These are phyloP conservation scores for Carcharodon carcharias DNA, from an alignment of 2,797 vertebrate genomes.

Conservation along the genomic window DNA sequence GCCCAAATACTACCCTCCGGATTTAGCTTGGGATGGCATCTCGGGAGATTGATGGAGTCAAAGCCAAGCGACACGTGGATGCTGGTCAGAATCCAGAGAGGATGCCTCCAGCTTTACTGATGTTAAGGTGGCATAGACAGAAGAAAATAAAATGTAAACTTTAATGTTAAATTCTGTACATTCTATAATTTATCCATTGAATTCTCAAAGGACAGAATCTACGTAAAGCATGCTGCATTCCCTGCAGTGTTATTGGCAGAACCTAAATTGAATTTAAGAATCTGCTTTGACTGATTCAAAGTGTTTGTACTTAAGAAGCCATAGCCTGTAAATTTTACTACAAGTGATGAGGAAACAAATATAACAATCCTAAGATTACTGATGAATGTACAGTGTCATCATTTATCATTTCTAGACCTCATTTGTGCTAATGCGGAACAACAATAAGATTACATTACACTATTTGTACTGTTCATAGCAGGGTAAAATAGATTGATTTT, in stretches of 20 bases:
- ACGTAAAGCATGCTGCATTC: background rate
- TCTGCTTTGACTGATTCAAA: constrained; percentile 62
- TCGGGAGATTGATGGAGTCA: background rate
- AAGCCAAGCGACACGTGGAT: background rate
- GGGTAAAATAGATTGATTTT: constrained; percentile 91
- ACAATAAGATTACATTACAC: constrained; percentile 74
- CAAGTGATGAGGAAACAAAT: constrained; percentile 19
- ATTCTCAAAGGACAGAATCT: background rate
- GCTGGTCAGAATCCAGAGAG: background rate
- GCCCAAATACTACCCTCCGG: background rate
- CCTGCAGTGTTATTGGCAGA: background rate
- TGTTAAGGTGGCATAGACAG: background rate
- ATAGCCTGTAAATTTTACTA: constrained; percentile 46
- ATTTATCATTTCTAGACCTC: constrained; percentile 90
- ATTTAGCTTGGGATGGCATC: background rate
- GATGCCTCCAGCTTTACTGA: background rate
- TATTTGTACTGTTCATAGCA: constrained; percentile 86
- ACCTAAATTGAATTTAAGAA: constrained; percentile 35
- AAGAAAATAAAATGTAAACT: background rate
- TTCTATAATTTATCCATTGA: background rate
- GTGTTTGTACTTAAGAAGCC: constrained; percentile 55
- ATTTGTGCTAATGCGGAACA: constrained; percentile 78
- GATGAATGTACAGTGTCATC: constrained; percentile 98
- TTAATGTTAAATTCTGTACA: background rate
- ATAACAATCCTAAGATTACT: constrained; percentile 81